Conservation (phyloP, 2,113 vertebrate genomes). For the Actinemys pallida region DNA sequence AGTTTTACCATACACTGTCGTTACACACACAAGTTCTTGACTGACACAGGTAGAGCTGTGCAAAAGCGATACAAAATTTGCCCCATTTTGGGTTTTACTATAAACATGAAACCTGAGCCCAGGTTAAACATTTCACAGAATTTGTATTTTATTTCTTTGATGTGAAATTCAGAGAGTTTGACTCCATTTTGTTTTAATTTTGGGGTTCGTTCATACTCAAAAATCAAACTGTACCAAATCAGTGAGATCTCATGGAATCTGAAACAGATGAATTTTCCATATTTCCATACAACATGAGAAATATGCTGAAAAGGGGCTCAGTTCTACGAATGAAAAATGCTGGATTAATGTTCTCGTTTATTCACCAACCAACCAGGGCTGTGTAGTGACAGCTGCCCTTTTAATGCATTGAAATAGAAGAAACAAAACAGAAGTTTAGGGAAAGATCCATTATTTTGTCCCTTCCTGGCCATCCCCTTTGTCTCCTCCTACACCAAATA, state of each 20-base stretch:
- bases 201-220: background rate
- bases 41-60: background rate
- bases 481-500: background rate
- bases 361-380: background rate
- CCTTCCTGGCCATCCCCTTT: background rate
- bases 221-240: background rate
- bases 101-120: background rate
- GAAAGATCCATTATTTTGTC: background rate
- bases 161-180: background rate
- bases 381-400: background rate
- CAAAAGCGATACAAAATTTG: background rate
- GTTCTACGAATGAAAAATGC: background rate
- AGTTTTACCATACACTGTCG: background rate
- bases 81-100: background rate
- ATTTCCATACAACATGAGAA: background rate
- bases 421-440: background rate
- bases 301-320: background rate
- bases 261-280: background rate
- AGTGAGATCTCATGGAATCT: background rate
- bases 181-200: background rate
- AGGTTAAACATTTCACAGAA: background rate
- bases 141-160: background rate
- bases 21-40: background rate
- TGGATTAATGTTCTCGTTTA: background rate
- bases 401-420: background rate